Evolutionary conservation across 2,113 vertebrate species (phyloP).

Genomic region (Entelurus aequoreus): DNA sequence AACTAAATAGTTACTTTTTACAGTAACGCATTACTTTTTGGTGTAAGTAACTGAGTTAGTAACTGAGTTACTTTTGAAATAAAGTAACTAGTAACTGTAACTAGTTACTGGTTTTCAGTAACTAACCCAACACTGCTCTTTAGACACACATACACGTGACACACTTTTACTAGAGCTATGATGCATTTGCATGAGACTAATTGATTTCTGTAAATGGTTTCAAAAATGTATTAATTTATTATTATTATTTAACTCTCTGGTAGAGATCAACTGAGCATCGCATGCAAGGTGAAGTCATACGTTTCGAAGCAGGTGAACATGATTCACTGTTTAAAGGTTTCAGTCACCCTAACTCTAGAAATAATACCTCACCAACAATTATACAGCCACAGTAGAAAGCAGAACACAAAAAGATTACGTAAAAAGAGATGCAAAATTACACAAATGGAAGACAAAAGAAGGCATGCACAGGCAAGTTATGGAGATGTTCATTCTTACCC

Average conservation of each 20-base stretch:
- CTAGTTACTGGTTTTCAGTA: too few species aligned
- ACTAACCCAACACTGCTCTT: too few species aligned
- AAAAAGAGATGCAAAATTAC: neutral
- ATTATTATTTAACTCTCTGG: neutral
- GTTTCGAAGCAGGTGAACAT: neutral
- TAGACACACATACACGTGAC: too few species aligned
- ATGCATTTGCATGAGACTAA: too few species aligned
- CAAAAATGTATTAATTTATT: neutral
- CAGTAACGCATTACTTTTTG: too few species aligned
- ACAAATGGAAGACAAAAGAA: conserved; percentile 2
- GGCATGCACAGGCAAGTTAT: neutral
- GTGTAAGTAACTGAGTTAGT: too few species aligned
- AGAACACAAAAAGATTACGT: neutral
- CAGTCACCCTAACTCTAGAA: neutral
- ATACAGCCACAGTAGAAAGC: neutral
- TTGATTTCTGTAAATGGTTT: too few species aligned
- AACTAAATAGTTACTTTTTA: too few species aligned
- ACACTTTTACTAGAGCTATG: too few species aligned
- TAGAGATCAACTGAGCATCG: too few species aligned
- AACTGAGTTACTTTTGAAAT: too few species aligned
- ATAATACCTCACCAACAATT: neutral
- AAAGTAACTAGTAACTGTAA: too few species aligned
- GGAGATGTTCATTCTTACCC: neutral
- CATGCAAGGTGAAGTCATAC: neutral
- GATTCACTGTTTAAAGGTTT: neutral